Evolutionary conservation across 2,888 invertebrate species (phyloP).

Genomic region (Lycia hirtaria): DNA sequence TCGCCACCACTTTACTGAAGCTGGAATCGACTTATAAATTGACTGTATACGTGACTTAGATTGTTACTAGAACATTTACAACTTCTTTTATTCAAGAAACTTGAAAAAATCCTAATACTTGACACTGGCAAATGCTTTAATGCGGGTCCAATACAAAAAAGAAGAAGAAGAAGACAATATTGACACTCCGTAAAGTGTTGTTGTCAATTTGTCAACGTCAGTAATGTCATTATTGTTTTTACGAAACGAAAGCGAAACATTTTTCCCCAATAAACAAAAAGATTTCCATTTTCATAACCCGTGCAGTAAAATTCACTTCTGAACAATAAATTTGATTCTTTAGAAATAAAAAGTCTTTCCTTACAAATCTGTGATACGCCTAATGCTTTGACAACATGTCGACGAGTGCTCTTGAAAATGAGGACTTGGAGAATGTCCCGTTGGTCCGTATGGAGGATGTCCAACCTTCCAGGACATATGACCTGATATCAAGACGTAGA

Average conservation of each 20-base stretch:
- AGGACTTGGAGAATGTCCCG: slow-evolving; percentile 71
- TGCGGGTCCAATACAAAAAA: no score
- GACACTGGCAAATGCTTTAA: no score
- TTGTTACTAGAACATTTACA: no score
- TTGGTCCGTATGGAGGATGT: slow-evolving; percentile 76
- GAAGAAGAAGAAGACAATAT: no score
- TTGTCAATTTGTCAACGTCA: not conserved
- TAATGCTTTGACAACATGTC: slow-evolving; percentile 61
- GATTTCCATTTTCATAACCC: not conserved
- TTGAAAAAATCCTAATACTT: no score
- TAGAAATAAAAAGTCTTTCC: not conserved
- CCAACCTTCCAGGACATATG: slow-evolving; percentile 61
- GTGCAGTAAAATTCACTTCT: not conserved
- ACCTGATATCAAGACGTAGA: slow-evolving; percentile 31
- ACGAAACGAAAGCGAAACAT: not conserved
- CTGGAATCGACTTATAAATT: no score
- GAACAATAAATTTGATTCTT: not conserved
- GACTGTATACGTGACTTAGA: no score
- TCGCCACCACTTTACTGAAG: no score
- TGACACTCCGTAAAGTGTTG: not conserved
- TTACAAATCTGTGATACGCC: not conserved
- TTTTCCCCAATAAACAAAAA: slow-evolving; percentile 10
- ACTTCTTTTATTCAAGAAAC: no score
- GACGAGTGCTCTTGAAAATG: slow-evolving; percentile 62
- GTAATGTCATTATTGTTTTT: slow-evolving; percentile 9